Base-by-base conservation (phyloP, 2,888 invertebrate genomes). In the Gymnosoma rotundatum region DNA sequence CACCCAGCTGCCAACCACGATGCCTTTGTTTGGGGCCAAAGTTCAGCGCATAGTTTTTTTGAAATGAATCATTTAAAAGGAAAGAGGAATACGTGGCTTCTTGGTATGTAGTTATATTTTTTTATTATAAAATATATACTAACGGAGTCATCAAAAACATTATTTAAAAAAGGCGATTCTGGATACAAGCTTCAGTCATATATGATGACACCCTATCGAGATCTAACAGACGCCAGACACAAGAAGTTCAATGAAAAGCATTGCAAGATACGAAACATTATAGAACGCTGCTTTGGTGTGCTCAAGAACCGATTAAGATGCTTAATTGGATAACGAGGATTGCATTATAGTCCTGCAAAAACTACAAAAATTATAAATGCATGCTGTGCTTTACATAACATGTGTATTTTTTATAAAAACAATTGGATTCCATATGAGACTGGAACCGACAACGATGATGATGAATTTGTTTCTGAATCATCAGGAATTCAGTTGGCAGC, bases 311-410 rank as follows among this genome's bases (percentile, higher is more conserved):
- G 52, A 52, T 52, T 52, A n/a, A 45, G 45, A 16, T 45, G 45
- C 0, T 4, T 45, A 14, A 45, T 9, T 45, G 45, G 45, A 5
- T 45, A n/a, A 9, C 16, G 52, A 52, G 52, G 52, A 52, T 52
- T 52, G n/a, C 52, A 52, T 18, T 52, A 52, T 18, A 52, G 52
- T 18, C 20, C 20, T 9, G 9, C 5, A 18, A 52, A 52, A 20
- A 18, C n/a, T 18, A 52, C 18, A 18, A n/a, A 52, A n/a, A 52
- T 52, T 16, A n/a, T 52, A 52, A 52, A 52, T 52, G 52, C 18
- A 8, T 52, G 52, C n/a, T 52, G 52, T 52, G 52, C 52, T 18
- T 20, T 52, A n/a, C n/a, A n/a, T 20, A 52, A 52, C 52, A 52
- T 52, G 16, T 52, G n/a, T n/a, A n/a, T n/a, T 18, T 20, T 18